Conservation (phyloP, 1,140 invertebrate species). For the Latrodectus geometricus region DNA sequence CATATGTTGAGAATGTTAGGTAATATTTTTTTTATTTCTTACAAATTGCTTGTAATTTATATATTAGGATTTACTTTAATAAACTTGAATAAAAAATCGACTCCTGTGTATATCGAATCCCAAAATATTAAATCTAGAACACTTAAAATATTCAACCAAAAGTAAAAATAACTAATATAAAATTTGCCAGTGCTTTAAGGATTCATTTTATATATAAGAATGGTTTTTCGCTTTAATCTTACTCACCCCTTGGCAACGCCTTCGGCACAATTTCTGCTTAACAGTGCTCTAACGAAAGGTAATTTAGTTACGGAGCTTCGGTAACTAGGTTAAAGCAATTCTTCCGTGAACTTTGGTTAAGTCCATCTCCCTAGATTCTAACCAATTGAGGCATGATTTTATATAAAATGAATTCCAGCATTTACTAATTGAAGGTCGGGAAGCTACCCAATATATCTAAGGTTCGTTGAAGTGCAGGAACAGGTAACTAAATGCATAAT, state of each 20-base stretch:
- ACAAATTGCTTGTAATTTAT: too few relatives aligned
- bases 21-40: too few relatives aligned
- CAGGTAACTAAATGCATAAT: too few relatives aligned
- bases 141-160: too few relatives aligned
- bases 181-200: too few relatives aligned
- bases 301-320: conserved; percentile 50
- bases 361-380: conserved; percentile 24
- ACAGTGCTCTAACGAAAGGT: conserved; percentile 53
- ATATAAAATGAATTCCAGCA: conserved; percentile 57
- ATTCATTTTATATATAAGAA: conserved; percentile 39
- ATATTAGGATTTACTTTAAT: too few relatives aligned
- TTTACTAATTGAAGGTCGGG: conserved; percentile 26
- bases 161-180: too few relatives aligned
- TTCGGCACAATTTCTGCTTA: conserved; percentile 48
- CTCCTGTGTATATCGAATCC: too few relatives aligned
- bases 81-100: too few relatives aligned
- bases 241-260: conserved; percentile 14
- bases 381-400: conserved; percentile 54
- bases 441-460: conserved; percentile 3
- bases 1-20: too few relatives aligned
- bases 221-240: conserved; percentile 43
- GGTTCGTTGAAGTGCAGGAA: not conserved
- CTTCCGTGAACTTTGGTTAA: conserved; percentile 58
- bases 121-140: too few relatives aligned
- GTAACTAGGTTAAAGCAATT: conserved; percentile 56